Conservation (phyloP, 2,888 invertebrate species). For the Timema podura region DNA sequence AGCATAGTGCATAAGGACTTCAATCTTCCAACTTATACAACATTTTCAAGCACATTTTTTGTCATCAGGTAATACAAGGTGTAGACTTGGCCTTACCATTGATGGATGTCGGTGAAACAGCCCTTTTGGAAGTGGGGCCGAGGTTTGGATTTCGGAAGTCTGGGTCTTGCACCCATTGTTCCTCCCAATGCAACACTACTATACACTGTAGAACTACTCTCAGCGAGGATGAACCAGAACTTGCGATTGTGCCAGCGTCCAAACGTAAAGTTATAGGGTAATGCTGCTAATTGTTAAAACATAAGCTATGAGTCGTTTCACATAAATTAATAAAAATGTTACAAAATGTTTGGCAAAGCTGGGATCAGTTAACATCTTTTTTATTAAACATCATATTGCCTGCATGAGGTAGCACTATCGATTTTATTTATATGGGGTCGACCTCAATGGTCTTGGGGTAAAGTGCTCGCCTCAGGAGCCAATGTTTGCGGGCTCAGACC, state of each 20-base stretch:
- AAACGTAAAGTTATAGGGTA: constrained; percentile 76
- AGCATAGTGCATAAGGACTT: background rate
- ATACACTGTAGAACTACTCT: constrained; percentile 68
- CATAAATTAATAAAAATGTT: no score
- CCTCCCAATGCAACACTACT: constrained; percentile 61
- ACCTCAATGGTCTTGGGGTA: no score
- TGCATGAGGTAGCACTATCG: no score
- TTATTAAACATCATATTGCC: no score
- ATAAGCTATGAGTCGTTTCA: no score
- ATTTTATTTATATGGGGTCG: no score
- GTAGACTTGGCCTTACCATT: constrained; percentile 79
- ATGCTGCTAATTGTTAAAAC: constrained; percentile 20
- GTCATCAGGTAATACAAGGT: constrained; percentile 58
- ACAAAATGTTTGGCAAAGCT: no score
- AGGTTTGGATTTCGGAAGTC: constrained; percentile 81
- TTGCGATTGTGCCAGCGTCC: constrained; percentile 60
- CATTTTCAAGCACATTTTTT: background rate
- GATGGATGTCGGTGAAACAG: constrained; percentile 79
- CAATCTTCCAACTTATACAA: background rate
- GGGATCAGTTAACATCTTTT: no score
- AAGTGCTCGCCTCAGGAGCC: no score
- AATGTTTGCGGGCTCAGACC: no score
- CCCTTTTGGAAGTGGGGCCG: constrained; percentile 66
- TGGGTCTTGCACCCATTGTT: constrained; percentile 65
- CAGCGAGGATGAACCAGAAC: constrained; percentile 57